Percentiles rank a stretch among this genome's conserved stretches.
phyloP scores from a whole-genome alignment of 2,797 vertebrate species.

The Meriones psammophilus region DNA sequence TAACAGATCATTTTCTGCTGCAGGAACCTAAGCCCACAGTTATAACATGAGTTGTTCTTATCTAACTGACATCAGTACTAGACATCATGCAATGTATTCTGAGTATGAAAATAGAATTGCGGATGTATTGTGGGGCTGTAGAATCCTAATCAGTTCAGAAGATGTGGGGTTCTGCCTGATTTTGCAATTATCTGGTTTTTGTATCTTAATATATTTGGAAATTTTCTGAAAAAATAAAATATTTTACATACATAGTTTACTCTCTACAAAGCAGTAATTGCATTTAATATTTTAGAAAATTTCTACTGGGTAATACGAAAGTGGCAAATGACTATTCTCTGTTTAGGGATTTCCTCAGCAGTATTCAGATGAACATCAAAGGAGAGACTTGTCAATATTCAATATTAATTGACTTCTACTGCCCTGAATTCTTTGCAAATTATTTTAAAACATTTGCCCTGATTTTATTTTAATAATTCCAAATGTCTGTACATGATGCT shows the following conservation, averaged over 20 bases:
- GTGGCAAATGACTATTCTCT: neutral
- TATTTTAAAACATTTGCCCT: neutral
- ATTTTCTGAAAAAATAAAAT: neutral
- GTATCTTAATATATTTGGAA: neutral
- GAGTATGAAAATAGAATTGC: neutral
- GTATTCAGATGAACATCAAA: neutral
- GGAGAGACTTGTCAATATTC: neutral
- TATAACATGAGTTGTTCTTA: neutral
- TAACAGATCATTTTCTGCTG: neutral
- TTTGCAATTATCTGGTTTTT: neutral
- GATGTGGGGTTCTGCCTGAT: neutral
- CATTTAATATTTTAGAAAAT: neutral
- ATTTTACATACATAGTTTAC: neutral
- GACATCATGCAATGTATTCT: neutral
- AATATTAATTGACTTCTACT: neutral
- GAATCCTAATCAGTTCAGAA: neutral
- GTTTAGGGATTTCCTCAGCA: too few species aligned
- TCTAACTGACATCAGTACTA: neutral
- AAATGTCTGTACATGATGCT: neutral
- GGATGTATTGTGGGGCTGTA: fast-evolving
- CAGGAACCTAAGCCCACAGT: neutral
- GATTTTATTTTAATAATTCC: neutral
- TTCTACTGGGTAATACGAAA: neutral
- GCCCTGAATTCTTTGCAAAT: neutral
- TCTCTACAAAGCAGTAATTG: neutral